phyloP scores from a whole-genome alignment of 2,888 invertebrate genomes.

The Steinernema carpocapsae region DNA sequence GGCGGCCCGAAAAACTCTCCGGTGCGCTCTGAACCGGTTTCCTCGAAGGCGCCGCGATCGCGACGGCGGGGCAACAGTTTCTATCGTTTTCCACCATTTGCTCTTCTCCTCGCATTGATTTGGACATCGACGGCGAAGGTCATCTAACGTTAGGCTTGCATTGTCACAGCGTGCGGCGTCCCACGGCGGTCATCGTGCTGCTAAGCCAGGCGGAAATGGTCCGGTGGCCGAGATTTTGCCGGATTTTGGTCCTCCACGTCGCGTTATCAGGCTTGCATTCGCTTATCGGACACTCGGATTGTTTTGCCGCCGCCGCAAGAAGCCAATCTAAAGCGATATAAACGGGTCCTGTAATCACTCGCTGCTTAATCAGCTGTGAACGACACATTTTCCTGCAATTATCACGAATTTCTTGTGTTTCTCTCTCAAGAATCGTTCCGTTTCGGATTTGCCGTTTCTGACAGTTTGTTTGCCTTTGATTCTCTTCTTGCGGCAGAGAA shows the following conservation, averaged over 20 bases:
- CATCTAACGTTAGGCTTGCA: background rate
- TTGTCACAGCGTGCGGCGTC: conserved; percentile 17
- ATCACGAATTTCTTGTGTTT: background rate
- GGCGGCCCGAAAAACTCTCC: background rate
- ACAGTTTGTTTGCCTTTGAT: conserved; percentile 21
- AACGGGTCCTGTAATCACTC: background rate
- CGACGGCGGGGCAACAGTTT: background rate
- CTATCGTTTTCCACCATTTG: background rate
- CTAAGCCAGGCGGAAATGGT: conserved; percentile 23
- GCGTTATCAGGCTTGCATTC: background rate
- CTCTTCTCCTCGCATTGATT: conserved; percentile 17
- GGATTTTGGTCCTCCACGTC: conserved; percentile 6
- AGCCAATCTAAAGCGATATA: background rate
- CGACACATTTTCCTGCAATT: background rate
- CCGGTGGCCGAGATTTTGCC: conserved; percentile 13
- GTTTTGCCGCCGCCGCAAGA: background rate
- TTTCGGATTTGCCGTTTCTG: background rate
- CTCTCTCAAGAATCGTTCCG: background rate
- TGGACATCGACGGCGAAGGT: conserved; percentile 30
- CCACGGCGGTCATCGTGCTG: conserved; percentile 26
- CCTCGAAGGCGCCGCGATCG: conserved; percentile 20
- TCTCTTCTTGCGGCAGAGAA: background rate
- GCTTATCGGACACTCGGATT: background rate
- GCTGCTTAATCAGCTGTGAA: background rate
- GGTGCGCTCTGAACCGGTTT: conserved; percentile 1